Evolutionary conservation across 2,113 vertebrate species (phyloP).

Genomic region (Philantomba maxwellii): DNA sequence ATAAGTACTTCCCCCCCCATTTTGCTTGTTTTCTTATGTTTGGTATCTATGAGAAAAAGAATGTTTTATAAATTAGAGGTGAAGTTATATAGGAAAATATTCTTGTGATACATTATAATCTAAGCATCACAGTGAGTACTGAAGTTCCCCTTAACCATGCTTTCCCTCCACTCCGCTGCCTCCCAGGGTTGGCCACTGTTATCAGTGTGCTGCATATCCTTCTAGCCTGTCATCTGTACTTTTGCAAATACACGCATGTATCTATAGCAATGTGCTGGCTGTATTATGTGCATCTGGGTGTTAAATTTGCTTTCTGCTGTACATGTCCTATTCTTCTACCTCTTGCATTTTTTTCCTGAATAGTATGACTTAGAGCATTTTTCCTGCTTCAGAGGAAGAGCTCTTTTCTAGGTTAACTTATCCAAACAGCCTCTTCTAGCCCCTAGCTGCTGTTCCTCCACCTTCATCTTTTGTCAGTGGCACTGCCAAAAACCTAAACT

Average conservation of each 20-base stretch:
- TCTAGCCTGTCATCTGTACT: background rate
- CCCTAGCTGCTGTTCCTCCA: background rate
- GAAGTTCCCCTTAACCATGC: rapidly evolving
- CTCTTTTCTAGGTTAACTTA: background rate
- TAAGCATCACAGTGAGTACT: background rate
- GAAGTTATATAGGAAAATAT: background rate
- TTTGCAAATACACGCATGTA: background rate
- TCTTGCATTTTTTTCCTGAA: background rate
- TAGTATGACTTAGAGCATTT: background rate
- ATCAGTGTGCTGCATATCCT: background rate
- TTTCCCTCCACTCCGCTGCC: background rate
- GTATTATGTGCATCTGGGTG: background rate
- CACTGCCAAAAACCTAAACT: background rate
- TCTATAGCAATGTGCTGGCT: background rate
- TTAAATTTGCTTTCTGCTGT: background rate
- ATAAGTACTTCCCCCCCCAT: background rate
- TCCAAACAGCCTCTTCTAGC: background rate
- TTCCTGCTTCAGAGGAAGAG: background rate
- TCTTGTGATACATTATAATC: background rate
- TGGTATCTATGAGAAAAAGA: background rate
- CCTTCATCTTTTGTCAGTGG: background rate
- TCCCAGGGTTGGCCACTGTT: background rate
- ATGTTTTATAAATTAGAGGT: background rate
- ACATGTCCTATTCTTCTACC: background rate
- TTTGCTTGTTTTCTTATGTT: background rate